These are phyloP conservation scores for Pangasianodon gigas DNA, from an alignment of 2,113 vertebrate genomes.

Conservation along the genomic window DNA sequence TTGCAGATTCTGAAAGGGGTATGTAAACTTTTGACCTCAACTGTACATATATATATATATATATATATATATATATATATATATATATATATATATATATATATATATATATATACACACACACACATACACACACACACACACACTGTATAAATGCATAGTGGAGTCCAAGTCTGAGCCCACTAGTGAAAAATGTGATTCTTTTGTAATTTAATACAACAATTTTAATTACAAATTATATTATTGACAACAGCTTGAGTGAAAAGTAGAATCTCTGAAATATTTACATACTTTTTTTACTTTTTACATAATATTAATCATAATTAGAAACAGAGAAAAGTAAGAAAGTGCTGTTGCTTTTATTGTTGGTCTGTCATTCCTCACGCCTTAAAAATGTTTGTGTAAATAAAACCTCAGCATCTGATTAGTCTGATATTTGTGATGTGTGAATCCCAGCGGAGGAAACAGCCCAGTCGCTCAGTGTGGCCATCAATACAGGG, in stretches of 20 bases:
- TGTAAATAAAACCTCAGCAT: neutral
- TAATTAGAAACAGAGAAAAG: neutral
- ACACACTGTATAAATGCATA: too few relatives aligned
- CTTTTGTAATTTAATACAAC: too few relatives aligned
- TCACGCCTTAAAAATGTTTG: neutral
- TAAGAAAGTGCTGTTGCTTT: neutral
- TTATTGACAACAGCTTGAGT: neutral
- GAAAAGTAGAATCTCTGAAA: neutral
- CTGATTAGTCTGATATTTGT: neutral
- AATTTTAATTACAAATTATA: neutral
- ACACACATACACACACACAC: too few relatives aligned
- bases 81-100: too few relatives aligned
- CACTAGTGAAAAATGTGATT: too few relatives aligned
- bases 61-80: too few relatives aligned
- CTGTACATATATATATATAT: too few relatives aligned
- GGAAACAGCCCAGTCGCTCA: constrained; percentile 70
- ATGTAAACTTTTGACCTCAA: too few relatives aligned
- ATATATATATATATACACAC: too few relatives aligned
- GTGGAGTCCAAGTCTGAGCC: too few relatives aligned
- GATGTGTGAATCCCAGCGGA: constrained; percentile 70
- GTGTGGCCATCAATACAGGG: constrained; percentile 75
- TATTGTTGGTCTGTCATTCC: neutral
- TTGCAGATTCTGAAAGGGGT: too few relatives aligned
- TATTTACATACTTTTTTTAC: neutral
- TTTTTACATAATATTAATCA: neutral